These are phyloP conservation scores for Pseudomyrmex dendroicus DNA, from an alignment of 1,140 invertebrate species.

Conservation along the genomic window DNA sequence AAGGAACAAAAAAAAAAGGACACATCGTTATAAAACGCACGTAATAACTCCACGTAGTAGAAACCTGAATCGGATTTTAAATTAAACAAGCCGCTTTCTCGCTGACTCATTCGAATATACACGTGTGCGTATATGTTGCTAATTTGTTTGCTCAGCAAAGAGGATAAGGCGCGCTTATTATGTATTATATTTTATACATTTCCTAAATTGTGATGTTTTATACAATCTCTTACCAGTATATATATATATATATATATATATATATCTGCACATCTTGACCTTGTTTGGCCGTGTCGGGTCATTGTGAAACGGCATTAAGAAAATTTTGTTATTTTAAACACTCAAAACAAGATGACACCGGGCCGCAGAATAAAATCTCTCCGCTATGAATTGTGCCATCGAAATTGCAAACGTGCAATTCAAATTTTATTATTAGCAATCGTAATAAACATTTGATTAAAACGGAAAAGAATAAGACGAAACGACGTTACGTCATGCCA, in stretches of 20 bases:
- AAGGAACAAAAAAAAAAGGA: neutral
- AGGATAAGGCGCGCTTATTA: neutral
- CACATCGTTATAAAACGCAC: conserved; percentile 1
- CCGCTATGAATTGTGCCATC: too few species aligned
- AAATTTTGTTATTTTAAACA: too few species aligned
- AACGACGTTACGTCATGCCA: conserved; percentile 13
- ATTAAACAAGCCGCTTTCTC: neutral
- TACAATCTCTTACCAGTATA: too few species aligned
- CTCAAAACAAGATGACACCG: too few species aligned
- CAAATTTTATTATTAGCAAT: conserved; percentile 8
- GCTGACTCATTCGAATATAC: neutral
- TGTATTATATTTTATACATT: too few species aligned
- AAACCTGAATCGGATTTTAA: conserved; percentile 10
- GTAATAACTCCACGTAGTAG: neutral
- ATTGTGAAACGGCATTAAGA: too few species aligned
- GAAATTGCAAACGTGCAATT: neutral
- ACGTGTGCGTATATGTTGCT: neutral
- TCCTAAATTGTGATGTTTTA: too few species aligned
- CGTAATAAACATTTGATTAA: conserved; percentile 10
- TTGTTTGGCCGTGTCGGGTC: too few species aligned
- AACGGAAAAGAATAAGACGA: neutral
- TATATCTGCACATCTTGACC: too few species aligned
- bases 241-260: too few species aligned
- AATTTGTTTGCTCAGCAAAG: neutral
- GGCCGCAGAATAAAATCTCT: neutral